These are phyloP conservation scores for Branchellion lobata DNA, from an alignment of 2,888 invertebrate genomes.

Conservation along the genomic window DNA sequence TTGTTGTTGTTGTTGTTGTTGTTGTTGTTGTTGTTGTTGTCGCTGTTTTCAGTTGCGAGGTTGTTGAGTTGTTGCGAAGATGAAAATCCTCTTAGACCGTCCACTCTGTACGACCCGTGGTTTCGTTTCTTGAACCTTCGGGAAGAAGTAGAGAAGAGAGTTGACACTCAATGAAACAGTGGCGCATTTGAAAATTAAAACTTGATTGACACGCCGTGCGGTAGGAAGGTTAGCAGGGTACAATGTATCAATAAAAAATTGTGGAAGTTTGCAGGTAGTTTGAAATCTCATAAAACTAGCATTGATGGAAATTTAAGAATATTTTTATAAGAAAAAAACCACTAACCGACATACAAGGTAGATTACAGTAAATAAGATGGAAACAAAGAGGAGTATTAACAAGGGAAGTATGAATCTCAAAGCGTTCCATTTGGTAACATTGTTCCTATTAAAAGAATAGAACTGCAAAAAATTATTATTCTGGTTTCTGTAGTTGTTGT, in stretches of 20 bases:
- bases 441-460: conserved; percentile 2
- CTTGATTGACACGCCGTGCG: too few species aligned
- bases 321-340: neutral
- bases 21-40: too few species aligned
- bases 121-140: conserved; percentile 16
- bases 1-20: too few species aligned
- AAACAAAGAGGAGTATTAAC: conserved; percentile 5
- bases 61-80: conserved; percentile 1
- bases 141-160: too few species aligned
- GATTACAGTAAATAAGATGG: neutral
- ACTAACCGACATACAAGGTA: neutral
- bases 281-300: too few species aligned
- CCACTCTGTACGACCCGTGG: conserved; percentile 27
- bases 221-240: too few species aligned
- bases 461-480: neutral
- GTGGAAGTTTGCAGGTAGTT: too few species aligned
- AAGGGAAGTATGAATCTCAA: neutral
- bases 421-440: neutral
- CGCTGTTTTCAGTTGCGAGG: neutral
- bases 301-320: too few species aligned
- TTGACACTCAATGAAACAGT: too few species aligned
- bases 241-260: too few species aligned
- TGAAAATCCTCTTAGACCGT: conserved; percentile 1
- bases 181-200: neutral
- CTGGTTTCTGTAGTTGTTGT: neutral